Evolutionary conservation across 2,888 invertebrate species (phyloP), one percentile per base, ranked within the genome.

Genomic region (Ennomos erosarius): DNA sequence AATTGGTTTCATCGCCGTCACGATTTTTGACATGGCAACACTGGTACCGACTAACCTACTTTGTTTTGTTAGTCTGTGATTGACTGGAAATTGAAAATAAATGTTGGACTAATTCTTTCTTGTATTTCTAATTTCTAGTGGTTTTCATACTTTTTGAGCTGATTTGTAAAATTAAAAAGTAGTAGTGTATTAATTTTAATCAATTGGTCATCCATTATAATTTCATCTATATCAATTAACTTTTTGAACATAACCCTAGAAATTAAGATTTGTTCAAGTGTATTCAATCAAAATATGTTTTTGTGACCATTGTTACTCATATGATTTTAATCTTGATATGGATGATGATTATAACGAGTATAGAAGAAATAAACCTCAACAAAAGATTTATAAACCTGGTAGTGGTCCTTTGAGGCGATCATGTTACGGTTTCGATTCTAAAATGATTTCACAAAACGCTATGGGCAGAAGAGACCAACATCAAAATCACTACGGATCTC

Each of bases 381-480:
- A 95, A 87, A 94, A 94, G 85, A 90, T 96, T 65, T 96, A 96
- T 77, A 94, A 94, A 82, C 96, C 96, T 80, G 96, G 96, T 72
- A 96, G 96, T 92, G 96, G 96, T 67, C 95, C 95, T 67, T 87
- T 96, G 68, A 93, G 95, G 78, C 95, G 95, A 85, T 94, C 95
- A 67, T 94, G 93, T 73, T 93, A 93, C 85, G 92, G 90, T 79
- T 82, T 90, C 62, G 95, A 95, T 68, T 92, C 78, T 64, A 91
- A 94, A 82, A 93, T 93, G 81, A 94, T 94, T 68, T 74, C 81
- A 56, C 85, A 84, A 64, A 84, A 86, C 67, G 85, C 87, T 63
- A 85, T 81, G 68, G 73, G 74, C 64, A 73, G 78, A 49, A 84
- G 79, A 74, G 77, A 74, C 60, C 79, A 82, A 68, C 81, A 85